Evolutionary conservation across 1,140 invertebrate species (phyloP), one percentile per base, ranked within the genome.

Genomic region (Penaeus japonicus): DNA sequence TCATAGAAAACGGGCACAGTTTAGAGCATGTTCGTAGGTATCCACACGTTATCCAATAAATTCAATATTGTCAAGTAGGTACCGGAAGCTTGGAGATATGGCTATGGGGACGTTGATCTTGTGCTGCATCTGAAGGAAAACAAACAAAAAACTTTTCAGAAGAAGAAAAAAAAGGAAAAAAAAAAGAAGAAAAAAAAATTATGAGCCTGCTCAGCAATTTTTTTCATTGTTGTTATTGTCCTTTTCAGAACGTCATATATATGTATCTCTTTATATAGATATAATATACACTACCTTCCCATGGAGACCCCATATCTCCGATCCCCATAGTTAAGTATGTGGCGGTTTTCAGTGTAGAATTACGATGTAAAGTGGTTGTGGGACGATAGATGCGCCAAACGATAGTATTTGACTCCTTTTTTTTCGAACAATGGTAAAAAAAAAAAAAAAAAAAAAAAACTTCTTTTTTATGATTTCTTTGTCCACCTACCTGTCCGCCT

Each of bases 241-340:
- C 65, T 62, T 62, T 12, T 59, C n/a, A 54, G 22, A 80, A 62
- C 47, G n/a, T 22, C n/a, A 62, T 83, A 47, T 47, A 47, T 47
- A 47, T 47, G 15, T 47, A 47, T 47, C 10, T 65, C 39, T 65
- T 39, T 32, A 62, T 65, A 39, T 22, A 35, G 65, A 73, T 27
- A 30, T 73, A 27, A 73, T 73, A 73, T 73, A 27, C 70, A 32
- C 47, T 73, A 70, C 81, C 81, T 83, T 39, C 59, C 81, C 81
- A 83, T 39, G 57, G 78, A 83, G 81, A 55, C 59, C 81, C 59
- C 81, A 83, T 83, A 83, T 83, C 81, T 83, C 81, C 65, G 81
- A 83, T 62, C 47, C 47, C 47, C 81, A 65, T 18, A 62, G 35
- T 62, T 83, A 62, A 47, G 47, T 47, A 47, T 47, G 47, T 47